Conservation (phyloP, 2,888 invertebrate species). For the Macrophya annulata region DNA sequence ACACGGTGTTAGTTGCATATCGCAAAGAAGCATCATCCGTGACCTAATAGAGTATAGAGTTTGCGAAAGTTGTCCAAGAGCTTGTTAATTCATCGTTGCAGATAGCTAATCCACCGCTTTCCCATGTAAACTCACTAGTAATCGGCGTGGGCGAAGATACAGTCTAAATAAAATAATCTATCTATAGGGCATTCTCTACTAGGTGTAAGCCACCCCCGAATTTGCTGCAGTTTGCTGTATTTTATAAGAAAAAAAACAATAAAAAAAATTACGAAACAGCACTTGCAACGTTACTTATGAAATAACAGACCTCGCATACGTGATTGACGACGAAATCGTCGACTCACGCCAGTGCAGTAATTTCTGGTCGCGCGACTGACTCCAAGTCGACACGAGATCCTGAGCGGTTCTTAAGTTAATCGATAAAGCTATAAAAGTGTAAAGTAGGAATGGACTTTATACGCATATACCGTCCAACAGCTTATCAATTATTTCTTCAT, state of each 20-base stretch:
- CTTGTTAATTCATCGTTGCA: conserved; percentile 19
- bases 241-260: background rate
- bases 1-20: background rate
- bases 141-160: background rate
- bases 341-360: conserved; percentile 1
- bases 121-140: background rate
- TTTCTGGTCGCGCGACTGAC: conserved; percentile 24
- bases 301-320: background rate
- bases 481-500: conserved; percentile 2
- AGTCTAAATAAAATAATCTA: background rate
- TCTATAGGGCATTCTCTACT: background rate
- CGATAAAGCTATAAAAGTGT: conserved; percentile 27
- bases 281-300: background rate
- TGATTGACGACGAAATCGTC: background rate
- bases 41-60: conserved; percentile 30
- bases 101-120: conserved; percentile 2
- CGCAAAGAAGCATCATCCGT: conserved; percentile 20
- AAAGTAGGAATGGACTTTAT: background rate
- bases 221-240: background rate
- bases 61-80: conserved; percentile 47
- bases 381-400: conserved; percentile 29
- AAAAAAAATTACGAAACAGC: background rate
- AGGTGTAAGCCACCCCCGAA: background rate
- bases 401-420: conserved; percentile 13
- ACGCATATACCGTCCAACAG: background rate